Percentiles rank a stretch among this genome's conserved stretches.
Conservation (phyloP, 1,140 invertebrate genomes). For the Hyphantria cunea region DNA sequence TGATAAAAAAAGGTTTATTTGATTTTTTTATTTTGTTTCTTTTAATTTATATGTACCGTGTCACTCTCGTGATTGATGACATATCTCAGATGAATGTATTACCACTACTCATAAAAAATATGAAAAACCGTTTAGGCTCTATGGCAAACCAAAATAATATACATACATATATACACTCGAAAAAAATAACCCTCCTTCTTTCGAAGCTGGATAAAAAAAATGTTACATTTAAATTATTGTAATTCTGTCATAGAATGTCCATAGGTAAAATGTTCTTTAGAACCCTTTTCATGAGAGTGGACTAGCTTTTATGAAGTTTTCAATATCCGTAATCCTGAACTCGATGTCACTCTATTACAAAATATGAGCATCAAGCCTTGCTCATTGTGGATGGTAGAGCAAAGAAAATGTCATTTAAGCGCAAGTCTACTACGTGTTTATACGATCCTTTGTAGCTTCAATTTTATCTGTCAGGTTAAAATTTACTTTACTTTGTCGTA, state of each 20-base stretch:
- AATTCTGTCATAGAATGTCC: neutral
- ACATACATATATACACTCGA: no score
- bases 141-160: no score
- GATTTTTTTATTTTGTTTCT: no score
- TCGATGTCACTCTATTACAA: slow-evolving; percentile 5
- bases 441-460: neutral
- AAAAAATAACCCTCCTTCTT: no score
- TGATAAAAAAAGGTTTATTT: no score
- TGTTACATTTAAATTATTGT: neutral
- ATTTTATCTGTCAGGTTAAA: no score
- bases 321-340: slow-evolving; percentile 14
- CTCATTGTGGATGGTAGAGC: slow-evolving; percentile 5
- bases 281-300: neutral
- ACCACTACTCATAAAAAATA: no score
- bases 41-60: no score
- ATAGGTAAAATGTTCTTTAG: neutral
- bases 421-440: neutral
- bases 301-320: neutral
- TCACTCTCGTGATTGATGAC: no score
- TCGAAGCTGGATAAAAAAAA: neutral
- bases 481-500: no score
- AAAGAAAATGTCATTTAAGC: slow-evolving; percentile 11
- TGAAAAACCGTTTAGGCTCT: no score
- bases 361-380: slow-evolving; percentile 11
- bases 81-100: no score